A percentile compares a stretch with the other conserved stretches of the same genome.
These are phyloP conservation scores for Reticulitermes lucifugus DNA, from an alignment of 2,888 invertebrate species.

Conservation along the genomic window DNA sequence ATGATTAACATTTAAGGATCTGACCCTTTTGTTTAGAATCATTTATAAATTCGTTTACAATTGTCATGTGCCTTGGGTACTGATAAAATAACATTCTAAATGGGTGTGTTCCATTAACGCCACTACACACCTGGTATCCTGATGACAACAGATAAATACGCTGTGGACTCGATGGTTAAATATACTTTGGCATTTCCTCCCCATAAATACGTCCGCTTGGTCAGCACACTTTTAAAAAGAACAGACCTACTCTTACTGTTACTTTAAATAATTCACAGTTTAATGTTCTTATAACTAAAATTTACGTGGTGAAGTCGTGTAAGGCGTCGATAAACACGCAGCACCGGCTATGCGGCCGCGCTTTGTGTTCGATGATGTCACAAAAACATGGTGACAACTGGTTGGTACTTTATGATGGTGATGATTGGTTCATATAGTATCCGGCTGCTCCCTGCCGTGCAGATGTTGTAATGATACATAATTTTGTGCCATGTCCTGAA, in stretches of 20 bases:
- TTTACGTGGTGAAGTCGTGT: conserved; percentile 3
- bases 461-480: neutral
- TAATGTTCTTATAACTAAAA: neutral
- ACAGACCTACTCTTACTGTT: neutral
- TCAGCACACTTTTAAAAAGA: neutral
- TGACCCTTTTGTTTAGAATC: too few species aligned
- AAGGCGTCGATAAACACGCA: neutral
- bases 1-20: too few species aligned
- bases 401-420: neutral
- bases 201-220: neutral
- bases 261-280: neutral
- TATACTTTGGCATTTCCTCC: too few species aligned
- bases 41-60: too few species aligned
- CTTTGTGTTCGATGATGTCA: neutral
- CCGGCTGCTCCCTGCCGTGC: neutral
- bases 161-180: too few species aligned
- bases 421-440: neutral
- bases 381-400: neutral
- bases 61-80: too few species aligned
- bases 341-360: neutral
- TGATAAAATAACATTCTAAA: too few species aligned
- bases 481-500: neutral
- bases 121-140: too few species aligned
- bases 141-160: too few species aligned
- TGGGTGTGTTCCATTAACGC: too few species aligned